Base-by-base conservation (phyloP, 2,113 vertebrate genomes). In the Crotalus tigris region DNA sequence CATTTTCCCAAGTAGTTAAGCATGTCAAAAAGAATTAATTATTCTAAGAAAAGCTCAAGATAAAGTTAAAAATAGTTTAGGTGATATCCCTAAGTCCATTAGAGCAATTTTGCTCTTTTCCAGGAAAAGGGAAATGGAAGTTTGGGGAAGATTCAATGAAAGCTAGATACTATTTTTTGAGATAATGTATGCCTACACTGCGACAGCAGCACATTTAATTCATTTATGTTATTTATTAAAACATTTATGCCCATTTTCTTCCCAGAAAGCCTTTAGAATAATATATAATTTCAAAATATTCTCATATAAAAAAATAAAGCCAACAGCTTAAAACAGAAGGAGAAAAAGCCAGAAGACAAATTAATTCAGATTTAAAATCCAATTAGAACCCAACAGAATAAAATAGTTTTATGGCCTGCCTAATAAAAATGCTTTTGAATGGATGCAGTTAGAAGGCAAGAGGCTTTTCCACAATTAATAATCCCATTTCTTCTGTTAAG, bases 1-100 rank as follows among this genome's bases (percentile, higher is more conserved):
- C 97, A 95, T 96, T 95, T 96, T 96, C 92, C 96, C 95, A 95
- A 95, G 51, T 95, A 96, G 90, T 12, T 95, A 92, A 94, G 92
- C 91, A 93, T 92, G 59, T 96, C 95, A 96, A 95, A 92, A 92
- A 94, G 91, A 23, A 0, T 93, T 87, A 94, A 92, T 94, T 94
- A 91, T 96, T 96, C 92, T 92, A 49, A 51, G 59, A 95, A 92
- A 33, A 94, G n/a, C 0, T 44, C 53, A 61, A 89, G 33, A 93
- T 95, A 94, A 75, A 55, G 92, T 39, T 93, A 92, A 95, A 95
- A 95, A 69, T 96, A 92, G 92, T 93, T 97, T 90, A 85, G 46
- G 53, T 96, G 96, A 75, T 95, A 92, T 88, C 93, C 94, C 93
- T 49, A 86, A 49, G 95, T 96, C 95, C 93, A 29, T 87, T 94